A percentile compares a stretch with the other conserved stretches of the same genome.
Conservation (phyloP, 1,140 invertebrate species). For the Rhopalosiphum maidis region DNA sequence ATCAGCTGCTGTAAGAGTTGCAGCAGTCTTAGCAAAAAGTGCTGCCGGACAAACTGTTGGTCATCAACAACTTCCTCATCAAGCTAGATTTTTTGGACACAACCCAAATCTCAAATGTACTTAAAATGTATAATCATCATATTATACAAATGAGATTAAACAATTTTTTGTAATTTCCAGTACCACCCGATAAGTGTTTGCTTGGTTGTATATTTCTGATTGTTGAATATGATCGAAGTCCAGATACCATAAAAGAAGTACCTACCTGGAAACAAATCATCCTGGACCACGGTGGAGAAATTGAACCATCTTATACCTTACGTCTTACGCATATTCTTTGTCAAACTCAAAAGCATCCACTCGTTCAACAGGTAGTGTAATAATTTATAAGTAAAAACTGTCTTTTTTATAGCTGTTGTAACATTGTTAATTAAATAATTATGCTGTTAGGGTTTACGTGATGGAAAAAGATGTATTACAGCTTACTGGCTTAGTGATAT, state of each 20-base stretch:
- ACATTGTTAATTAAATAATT: neutral
- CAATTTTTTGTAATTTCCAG: conserved; percentile 66
- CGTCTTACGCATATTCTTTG: conserved; percentile 91
- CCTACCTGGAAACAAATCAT: conserved; percentile 83
- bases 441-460: conserved; percentile 71
- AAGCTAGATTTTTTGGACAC: conserved; percentile 82
- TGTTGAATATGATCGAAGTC: conserved; percentile 74
- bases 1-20: conserved; percentile 64
- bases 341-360: conserved; percentile 85
- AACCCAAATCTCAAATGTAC: conserved; percentile 81
- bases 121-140: conserved; percentile 59
- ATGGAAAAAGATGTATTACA: conserved; percentile 87
- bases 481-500: conserved; percentile 94
- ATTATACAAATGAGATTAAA: conserved; percentile 58
- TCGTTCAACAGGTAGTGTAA: conserved; percentile 77
- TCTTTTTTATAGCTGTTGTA: neutral
- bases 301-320: conserved; percentile 82
- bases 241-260: conserved; percentile 69
- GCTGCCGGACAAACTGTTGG: conserved; percentile 62
- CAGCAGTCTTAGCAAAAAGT: conserved; percentile 66
- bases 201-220: conserved; percentile 92
- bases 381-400: neutral
- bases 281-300: conserved; percentile 85
- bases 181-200: conserved; percentile 86
- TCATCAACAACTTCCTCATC: conserved; percentile 61